A percentile compares a stretch with the other conserved stretches of the same genome.
Conservation (phyloP, 2,797 vertebrate genomes). For the Sebastiscus albofasciatus region DNA sequence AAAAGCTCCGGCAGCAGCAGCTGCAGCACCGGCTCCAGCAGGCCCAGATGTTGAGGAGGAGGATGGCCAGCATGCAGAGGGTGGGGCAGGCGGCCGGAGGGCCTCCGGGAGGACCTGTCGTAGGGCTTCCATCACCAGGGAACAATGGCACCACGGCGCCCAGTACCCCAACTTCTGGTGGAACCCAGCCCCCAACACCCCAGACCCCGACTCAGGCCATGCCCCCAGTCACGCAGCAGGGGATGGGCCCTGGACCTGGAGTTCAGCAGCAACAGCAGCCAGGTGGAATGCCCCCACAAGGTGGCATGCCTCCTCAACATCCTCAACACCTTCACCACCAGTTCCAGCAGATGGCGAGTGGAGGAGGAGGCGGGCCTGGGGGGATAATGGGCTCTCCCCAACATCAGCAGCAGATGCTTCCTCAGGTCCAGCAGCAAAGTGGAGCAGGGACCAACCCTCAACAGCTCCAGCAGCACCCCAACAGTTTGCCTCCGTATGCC, state of each 20-base stretch:
- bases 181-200: constrained; percentile 91
- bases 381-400: constrained; percentile 81
- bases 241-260: constrained; percentile 74
- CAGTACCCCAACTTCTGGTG: constrained; percentile 88
- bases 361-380: constrained; percentile 71
- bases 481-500: constrained; percentile 81
- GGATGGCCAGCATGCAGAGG: constrained; percentile 99
- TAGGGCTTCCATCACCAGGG: constrained; percentile 85
- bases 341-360: constrained; percentile 86
- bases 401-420: constrained; percentile 90
- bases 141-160: constrained; percentile 80
- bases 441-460: constrained; percentile 72
- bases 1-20: constrained; percentile 97
- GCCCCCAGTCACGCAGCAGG: constrained; percentile 70
- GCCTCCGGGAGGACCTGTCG: constrained; percentile 84
- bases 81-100: constrained; percentile 83
- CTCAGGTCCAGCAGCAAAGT: constrained; percentile 84
- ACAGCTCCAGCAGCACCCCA: constrained; percentile 84
- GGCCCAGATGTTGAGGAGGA: constrained; percentile 95
- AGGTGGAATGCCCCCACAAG: constrained; percentile 64
- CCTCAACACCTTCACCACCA: constrained; percentile 83
- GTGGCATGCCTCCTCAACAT: constrained; percentile 78
- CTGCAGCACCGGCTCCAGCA: constrained; percentile 97
- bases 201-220: constrained; percentile 88
- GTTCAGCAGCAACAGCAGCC: constrained; percentile 79